Base-by-base conservation (phyloP, 2,888 invertebrate genomes). In the Amphipyra tragopoginis region DNA sequence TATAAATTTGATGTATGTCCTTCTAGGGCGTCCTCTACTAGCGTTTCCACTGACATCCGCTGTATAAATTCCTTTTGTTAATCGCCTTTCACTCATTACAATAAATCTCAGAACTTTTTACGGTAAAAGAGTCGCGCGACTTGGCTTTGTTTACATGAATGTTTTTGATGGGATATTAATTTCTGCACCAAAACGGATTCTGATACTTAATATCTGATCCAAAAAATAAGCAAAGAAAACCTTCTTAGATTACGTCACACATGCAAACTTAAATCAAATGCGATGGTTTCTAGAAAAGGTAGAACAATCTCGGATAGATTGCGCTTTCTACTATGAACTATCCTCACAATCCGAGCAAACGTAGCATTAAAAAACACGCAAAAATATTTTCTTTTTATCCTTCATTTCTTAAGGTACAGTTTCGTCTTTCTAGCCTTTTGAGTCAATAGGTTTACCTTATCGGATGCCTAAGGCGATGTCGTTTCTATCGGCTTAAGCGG, bases 361-460 rank as follows among this genome's bases (percentile, higher is more conserved):
- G 8, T 43, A 29, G 7, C 11, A 0, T 42, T 44, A 38, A 43
- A 40, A 43, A 21, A 43, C 29, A 26, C 1, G 10, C 1, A n/a
- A 49, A n/a, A 51, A 21, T 42, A 15, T 40, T 21, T 51, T 13
- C 3, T 15, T 26, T 48, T 34, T 34, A 15, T 8, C 8, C 26
- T 50, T 39, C 9, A 3, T 1, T 21, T 21, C 21, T 21, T 21
- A 40, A 36, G 9, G 11, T 45, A 21, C 21, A 29, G 15, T 14
- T 60, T 60, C 51, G 39, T 15, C 7, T 58, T 49, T 34, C 53
- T 50, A 59, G 58, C 33, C 45, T 15, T 58, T 42, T 51, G 59
- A 54, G 47, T 58, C 21, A 64, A 59, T 44, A 54, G 49, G 40
- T 51, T 74, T 49, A 60, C 44, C 21, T 60, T 54, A 57, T 38